phyloP scores from a whole-genome alignment of 2,797 vertebrate species.

The Echiichthys vipera region DNA sequence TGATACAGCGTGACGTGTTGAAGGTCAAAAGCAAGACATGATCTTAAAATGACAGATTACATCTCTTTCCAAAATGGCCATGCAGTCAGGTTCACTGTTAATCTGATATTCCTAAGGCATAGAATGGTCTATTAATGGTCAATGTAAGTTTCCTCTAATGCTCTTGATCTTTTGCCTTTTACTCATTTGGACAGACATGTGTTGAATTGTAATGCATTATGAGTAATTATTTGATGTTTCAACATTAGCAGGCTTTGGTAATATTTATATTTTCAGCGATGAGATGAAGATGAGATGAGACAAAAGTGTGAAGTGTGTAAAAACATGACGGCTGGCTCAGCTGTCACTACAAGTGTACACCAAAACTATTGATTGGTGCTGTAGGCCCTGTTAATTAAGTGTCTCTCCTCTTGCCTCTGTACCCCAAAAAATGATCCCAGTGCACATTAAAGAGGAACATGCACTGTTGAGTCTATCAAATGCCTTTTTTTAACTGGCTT shows the following conservation, averaged over 20 bases:
- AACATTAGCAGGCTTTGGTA: conserved; percentile 24
- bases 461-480: conserved; percentile 73
- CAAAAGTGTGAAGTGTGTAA: conserved; percentile 32
- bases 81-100: conserved; percentile 27
- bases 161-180: conserved; percentile 50
- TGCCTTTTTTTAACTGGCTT: conserved; percentile 73
- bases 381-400: conserved; percentile 73
- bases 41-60: conserved; percentile 57
- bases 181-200: conserved; percentile 10
- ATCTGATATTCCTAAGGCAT: conserved; percentile 39
- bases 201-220: conserved; percentile 52
- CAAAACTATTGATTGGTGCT: conserved; percentile 69
- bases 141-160: conserved; percentile 45
- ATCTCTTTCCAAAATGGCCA: conserved; percentile 38
- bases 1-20: conserved; percentile 46
- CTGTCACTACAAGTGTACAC: conserved; percentile 40
- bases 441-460: conserved; percentile 64
- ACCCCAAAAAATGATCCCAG: conserved; percentile 70
- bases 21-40: conserved; percentile 66
- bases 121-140: conserved; percentile 37
- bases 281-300: too few species aligned
- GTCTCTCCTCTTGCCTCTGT: conserved; percentile 58
- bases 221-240: conserved; percentile 48
- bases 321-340: conserved; percentile 40
- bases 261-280: conserved; percentile 46